Base-by-base conservation (phyloP, 2,888 invertebrate genomes). In the Meiosimyza decipiens region DNA sequence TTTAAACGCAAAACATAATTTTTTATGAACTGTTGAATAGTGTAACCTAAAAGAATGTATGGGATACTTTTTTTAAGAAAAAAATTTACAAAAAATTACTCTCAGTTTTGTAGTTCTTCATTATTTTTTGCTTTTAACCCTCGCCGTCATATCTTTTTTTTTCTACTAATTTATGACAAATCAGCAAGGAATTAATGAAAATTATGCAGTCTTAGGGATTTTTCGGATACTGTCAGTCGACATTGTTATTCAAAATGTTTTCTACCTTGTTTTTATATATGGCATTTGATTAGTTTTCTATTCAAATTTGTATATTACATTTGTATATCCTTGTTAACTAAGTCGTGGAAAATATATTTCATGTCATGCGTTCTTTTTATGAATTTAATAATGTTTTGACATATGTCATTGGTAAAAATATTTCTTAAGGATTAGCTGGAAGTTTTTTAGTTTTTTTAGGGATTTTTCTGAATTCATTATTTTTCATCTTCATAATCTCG, bases 281-380 rank as follows among this genome's bases (percentile, higher is more conserved):
- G 18, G 28, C 13, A 12, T 57, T 18, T 57, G 57, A 57, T 57
- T 57, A 13, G 57, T 57, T 57, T 57, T 28, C 13, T 57, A 57
- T 57, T 57, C 57, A 28, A 57, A 57, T 57, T 18, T 28, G 18
- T 57, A 18, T 6, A 57, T 57, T 57, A 57, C 57, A 13, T 18
- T 12, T 28, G 22, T 5, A 57, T 57, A 12, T 55, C 12, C 28
- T 55, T 16, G 40, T 55, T 0, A 12, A 11, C 28, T 55, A 4
- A 18, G 9, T 1, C 6, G 9, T 55, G 55, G 55, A 12, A 28
- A 57, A 40, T 3, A 57, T 18, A 18, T 57, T 57, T 9, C 4
- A 28, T 28, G 9, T 57, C 22, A 57, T 28, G 57, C 2, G 6
- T 28, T 28, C 18, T 57, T 57, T 57, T 57, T 28, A 57, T 57